Conservation (phyloP, 2,888 invertebrate species). For the Flexamia atlantica region DNA sequence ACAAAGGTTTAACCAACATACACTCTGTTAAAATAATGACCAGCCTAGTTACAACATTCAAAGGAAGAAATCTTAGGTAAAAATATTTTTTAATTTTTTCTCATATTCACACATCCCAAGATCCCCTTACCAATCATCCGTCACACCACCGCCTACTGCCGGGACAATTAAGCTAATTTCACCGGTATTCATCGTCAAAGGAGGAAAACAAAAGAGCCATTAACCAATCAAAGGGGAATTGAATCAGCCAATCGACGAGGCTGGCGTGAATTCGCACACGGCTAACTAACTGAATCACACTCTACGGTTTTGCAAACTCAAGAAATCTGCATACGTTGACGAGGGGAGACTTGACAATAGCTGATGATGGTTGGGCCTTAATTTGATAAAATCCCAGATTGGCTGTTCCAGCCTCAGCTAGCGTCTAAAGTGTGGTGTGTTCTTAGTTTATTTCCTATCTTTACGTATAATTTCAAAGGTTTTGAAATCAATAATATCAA, state of each 20-base stretch:
- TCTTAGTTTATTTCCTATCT: too few species aligned
- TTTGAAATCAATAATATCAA: too few species aligned
- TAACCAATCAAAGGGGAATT: background rate
- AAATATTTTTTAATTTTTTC: too few species aligned
- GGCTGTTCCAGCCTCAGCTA: background rate
- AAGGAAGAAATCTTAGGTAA: too few species aligned
- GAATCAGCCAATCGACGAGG: constrained; percentile 16
- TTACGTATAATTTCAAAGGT: too few species aligned
- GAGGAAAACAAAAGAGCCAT: constrained; percentile 38
- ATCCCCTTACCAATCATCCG: too few species aligned
- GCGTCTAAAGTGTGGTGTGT: too few species aligned
- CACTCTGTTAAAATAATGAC: too few species aligned
- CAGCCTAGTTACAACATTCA: too few species aligned
- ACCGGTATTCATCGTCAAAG: constrained; percentile 3
- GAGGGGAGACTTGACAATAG: background rate
- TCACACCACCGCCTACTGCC: background rate
- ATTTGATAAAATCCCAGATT: background rate
- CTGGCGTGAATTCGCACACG: constrained; percentile 34
- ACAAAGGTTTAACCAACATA: too few species aligned
- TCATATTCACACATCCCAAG: too few species aligned
- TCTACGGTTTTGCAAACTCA: constrained; percentile 34
- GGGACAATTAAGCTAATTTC: background rate
- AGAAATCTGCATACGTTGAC: constrained; percentile 37
- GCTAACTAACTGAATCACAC: constrained; percentile 27
- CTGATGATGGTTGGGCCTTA: background rate